Percentiles rank a stretch among this genome's conserved stretches.
These are phyloP conservation scores for Athripsodes cinereus DNA, from an alignment of 2,888 invertebrate genomes.

Conservation along the genomic window DNA sequence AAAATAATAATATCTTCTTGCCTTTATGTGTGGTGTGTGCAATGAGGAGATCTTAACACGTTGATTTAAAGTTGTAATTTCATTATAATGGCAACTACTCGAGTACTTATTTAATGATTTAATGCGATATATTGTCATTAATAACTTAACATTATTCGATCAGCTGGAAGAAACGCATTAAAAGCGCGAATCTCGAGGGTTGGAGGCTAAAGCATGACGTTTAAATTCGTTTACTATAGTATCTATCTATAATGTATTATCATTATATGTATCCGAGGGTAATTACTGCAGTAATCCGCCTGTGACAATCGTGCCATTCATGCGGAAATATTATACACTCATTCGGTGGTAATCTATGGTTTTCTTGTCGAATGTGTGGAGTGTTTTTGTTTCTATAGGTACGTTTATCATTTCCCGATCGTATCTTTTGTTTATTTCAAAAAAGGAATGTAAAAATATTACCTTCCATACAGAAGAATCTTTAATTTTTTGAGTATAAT, in stretches of 20 bases:
- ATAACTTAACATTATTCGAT: constrained; percentile 2
- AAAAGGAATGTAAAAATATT: too few species aligned
- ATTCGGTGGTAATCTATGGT: constrained; percentile 23
- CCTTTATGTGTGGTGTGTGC: not conserved
- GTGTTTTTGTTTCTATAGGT: too few species aligned
- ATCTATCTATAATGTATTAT: too few species aligned
- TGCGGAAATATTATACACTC: constrained; percentile 25
- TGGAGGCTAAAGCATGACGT: constrained; percentile 5
- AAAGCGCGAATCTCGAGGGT: not conserved
- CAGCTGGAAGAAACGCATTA: constrained; percentile 5
- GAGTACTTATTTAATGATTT: not conserved
- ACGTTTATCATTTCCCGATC: too few species aligned
- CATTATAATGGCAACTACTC: not conserved
- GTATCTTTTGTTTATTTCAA: too few species aligned
- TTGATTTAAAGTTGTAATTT: constrained; percentile 2
- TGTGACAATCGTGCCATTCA: constrained; percentile 23
- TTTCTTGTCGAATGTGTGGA: constrained; percentile 5
- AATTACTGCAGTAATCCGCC: constrained; percentile 26
- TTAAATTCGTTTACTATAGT: constrained; percentile 27
- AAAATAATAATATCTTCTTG: not conserved
- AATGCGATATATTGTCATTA: constrained; percentile 1
- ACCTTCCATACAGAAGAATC: too few species aligned
- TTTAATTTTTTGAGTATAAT: too few species aligned
- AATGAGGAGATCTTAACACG: not conserved
- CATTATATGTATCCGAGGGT: constrained; percentile 3